Percentiles rank a stretch among this genome's conserved stretches.
Conservation (phyloP, 2,888 invertebrate genomes). For the Melikaiella ostensackeni region DNA sequence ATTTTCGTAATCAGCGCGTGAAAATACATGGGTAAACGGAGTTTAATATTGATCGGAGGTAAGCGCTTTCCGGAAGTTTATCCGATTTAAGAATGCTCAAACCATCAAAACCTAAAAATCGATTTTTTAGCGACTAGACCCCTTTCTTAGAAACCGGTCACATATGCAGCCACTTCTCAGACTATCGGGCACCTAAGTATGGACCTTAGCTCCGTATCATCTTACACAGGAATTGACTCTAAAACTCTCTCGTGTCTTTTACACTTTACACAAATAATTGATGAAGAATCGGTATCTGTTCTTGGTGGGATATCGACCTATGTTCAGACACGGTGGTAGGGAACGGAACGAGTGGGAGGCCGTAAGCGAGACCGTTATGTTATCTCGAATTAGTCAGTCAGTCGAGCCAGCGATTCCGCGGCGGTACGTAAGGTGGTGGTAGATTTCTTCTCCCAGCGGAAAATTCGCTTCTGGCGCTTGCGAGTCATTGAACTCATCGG, state of each 20-base stretch:
- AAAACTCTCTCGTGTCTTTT: background rate
- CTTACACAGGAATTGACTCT: background rate
- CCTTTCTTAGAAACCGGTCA: too few relatives aligned
- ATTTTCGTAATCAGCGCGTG: too few relatives aligned
- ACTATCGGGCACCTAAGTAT: background rate
- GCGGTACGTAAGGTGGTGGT: conserved; percentile 50
- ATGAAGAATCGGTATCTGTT: conserved; percentile 32
- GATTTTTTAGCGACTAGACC: too few relatives aligned
- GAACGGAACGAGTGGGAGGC: conserved; percentile 66
- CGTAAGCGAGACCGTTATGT: conserved; percentile 71
- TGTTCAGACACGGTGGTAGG: conserved; percentile 48
- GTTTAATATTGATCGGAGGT: too few relatives aligned
- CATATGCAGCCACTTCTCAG: too few relatives aligned
- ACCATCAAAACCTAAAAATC: too few relatives aligned
- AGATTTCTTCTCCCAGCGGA: conserved; percentile 41
- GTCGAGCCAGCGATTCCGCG: conserved; percentile 67
- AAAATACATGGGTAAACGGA: too few relatives aligned
- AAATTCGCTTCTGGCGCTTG: conserved; percentile 2
- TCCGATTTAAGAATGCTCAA: too few relatives aligned
- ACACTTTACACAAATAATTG: conserved; percentile 10
- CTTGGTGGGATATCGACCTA: conserved; percentile 30
- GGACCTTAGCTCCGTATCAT: background rate
- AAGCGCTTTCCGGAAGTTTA: too few relatives aligned
- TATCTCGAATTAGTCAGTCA: conserved; percentile 72
- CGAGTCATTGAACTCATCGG: conserved; percentile 7